Evolutionary conservation across 1,140 invertebrate species (phyloP), one percentile per base, ranked within the genome.

Genomic region (Popillia japonica): DNA sequence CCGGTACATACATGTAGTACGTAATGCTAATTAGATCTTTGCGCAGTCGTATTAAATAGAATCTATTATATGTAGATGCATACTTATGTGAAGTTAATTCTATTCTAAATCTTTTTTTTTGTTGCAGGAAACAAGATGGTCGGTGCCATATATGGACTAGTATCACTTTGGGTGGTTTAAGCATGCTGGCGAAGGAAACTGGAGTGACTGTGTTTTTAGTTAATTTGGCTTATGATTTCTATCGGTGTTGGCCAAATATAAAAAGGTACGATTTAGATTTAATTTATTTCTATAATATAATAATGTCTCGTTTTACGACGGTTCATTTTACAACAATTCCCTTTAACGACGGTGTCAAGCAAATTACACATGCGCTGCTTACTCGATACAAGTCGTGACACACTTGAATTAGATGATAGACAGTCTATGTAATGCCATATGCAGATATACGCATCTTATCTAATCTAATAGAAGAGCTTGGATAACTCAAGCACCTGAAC

Each of bases 181-280:
- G 95, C 79, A 96, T 96, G 93, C 88, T 98, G 79, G 94, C 95
- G 78, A 98, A 98, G 88, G 96, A 98, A 87, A 96, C 96, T 41
- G 96, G 96, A 64, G 91, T 98, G 61, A 96, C 95, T 8, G 92
- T 96, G 77, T 89, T 96, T 78, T 89, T 92, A 23, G 89, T 94
- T 72, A 95, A 94, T 85, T 86, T 94, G 72, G 88, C 90, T 74
- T 93, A 93, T 81, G 93, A 94, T 84, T 87, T 94, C 77, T 94
- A 93, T 86, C 88, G 90, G 78, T 91, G 91, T 82, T 93, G 92
- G 92, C 90, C 91, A 59, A 89, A 89, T 81, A 89, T 93, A 76
- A 93, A 90, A 88, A 91, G 90, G 92, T 93, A 89, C 87, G 84
- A 55, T n/a, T 34, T 4, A 2, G 2, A 34, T 34, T 34, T 34